These are phyloP conservation scores for Nettapus auritus DNA, from an alignment of 2,113 vertebrate species.

Conservation along the genomic window DNA sequence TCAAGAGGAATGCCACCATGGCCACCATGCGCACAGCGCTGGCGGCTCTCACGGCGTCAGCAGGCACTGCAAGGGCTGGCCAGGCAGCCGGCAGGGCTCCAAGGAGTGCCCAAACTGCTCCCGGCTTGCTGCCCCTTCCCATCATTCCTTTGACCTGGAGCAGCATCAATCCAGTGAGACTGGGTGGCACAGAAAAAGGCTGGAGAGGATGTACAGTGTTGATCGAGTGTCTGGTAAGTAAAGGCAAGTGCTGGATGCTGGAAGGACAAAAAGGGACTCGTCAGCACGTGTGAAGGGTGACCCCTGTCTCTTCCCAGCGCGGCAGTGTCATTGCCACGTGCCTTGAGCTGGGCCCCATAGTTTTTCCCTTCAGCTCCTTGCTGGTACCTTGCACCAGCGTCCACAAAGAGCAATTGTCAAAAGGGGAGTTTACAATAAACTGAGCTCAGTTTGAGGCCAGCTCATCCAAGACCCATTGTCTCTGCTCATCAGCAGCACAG, in stretches of 20 bases:
- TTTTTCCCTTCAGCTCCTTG: not conserved
- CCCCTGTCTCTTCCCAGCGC: accelerated
- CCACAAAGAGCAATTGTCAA: not conserved
- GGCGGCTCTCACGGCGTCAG: conserved; percentile 79
- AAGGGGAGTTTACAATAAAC: not conserved
- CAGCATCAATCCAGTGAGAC: conserved; percentile 75
- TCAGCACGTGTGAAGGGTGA: not conserved
- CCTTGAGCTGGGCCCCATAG: not conserved
- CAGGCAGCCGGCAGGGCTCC: conserved; percentile 82
- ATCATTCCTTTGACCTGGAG: conserved; percentile 87
- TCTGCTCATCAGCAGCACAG: not conserved
- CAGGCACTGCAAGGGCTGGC: conserved; percentile 82
- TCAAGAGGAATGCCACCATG: conserved; percentile 80
- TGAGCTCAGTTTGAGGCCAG: not conserved
- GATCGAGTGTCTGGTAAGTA: conserved; percentile 87
- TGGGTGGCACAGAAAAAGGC: conserved; percentile 85
- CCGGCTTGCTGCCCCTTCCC: conserved; percentile 79
- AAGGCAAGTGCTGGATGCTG: not conserved
- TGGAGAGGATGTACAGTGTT: conserved; percentile 94
- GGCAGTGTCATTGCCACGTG: accelerated
- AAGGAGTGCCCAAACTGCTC: conserved; percentile 82
- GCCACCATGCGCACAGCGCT: conserved; percentile 81
- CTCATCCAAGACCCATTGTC: accelerated
- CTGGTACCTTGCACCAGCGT: not conserved
- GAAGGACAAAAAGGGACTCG: not conserved